Evolutionary conservation across 2,113 vertebrate species (phyloP).

Genomic region (Rhinopithecus roxellana): DNA sequence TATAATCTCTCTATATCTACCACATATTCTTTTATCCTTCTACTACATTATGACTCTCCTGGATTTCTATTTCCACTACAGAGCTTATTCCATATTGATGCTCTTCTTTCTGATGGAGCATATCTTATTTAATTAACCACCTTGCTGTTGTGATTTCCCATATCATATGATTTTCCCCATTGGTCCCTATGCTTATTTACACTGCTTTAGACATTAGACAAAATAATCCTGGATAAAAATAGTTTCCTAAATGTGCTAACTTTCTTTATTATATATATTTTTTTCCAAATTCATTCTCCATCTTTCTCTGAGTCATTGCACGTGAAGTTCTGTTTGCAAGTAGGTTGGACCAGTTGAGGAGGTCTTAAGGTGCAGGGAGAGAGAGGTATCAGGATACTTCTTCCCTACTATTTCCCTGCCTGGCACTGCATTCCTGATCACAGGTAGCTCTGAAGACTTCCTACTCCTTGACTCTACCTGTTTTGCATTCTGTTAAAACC

Average conservation of each 20-base stretch:
- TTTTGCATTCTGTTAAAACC: not conserved
- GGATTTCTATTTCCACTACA: not conserved
- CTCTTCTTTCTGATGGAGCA: not conserved
- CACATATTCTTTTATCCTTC: not conserved
- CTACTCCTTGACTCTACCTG: not conserved
- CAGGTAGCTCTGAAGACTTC: not conserved
- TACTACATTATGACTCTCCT: not conserved
- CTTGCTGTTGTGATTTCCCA: not conserved
- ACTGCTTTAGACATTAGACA: not conserved
- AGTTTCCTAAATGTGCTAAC: not conserved
- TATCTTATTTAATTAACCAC: not conserved
- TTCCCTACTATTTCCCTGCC: not conserved
- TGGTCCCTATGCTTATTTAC: not conserved
- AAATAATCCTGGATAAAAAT: not conserved
- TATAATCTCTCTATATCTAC: not conserved
- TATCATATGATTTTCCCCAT: not conserved
- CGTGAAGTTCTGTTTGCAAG: not conserved
- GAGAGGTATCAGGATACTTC: not conserved
- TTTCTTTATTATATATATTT: not conserved
- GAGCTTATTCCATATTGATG: not conserved
- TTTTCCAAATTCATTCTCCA: no score
- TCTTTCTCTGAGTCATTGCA: not conserved
- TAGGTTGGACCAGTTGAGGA: not conserved
- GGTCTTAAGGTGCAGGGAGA: accelerated
- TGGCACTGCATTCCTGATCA: not conserved